Evolutionary conservation across 2,888 invertebrate species (phyloP).

Genomic region (Rosalia funebris): DNA sequence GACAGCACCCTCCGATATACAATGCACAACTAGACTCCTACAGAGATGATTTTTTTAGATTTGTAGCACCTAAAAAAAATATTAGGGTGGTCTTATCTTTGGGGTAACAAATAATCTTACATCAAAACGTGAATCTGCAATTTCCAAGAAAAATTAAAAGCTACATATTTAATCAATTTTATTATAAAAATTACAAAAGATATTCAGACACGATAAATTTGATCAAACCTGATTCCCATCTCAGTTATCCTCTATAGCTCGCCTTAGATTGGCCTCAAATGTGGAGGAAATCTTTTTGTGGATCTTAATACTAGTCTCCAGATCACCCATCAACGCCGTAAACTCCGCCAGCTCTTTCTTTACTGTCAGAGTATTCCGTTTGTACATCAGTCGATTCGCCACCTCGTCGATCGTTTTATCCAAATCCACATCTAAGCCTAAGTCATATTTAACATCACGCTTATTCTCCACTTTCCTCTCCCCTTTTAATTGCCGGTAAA

Average conservation of each 20-base stretch:
- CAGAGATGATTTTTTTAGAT: too few species aligned
- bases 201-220: too few species aligned
- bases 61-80: too few species aligned
- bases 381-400: slow-evolving; percentile 22
- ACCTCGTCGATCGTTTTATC: slow-evolving; percentile 34
- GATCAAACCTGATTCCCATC: too few species aligned
- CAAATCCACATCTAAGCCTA: slow-evolving; percentile 29
- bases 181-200: too few species aligned
- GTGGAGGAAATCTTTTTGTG: slow-evolving; percentile 53
- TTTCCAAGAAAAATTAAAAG: too few species aligned
- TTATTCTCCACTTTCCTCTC: slow-evolving; percentile 32
- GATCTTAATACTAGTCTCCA: slow-evolving; percentile 58
- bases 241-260: slow-evolving; percentile 39
- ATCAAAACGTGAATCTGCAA: too few species aligned
- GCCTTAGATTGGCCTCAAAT: slow-evolving; percentile 46
- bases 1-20: too few species aligned
- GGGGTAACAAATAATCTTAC: too few species aligned
- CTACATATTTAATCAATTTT: too few species aligned
- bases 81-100: too few species aligned
- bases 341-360: slow-evolving; percentile 52
- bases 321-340: slow-evolving; percentile 54
- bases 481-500: slow-evolving; percentile 59
- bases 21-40: too few species aligned
- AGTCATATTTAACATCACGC: slow-evolving; percentile 17
- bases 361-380: slow-evolving; percentile 30